phyloP scores from a whole-genome alignment of 2,888 invertebrate genomes.

The Campoplex capitator region DNA sequence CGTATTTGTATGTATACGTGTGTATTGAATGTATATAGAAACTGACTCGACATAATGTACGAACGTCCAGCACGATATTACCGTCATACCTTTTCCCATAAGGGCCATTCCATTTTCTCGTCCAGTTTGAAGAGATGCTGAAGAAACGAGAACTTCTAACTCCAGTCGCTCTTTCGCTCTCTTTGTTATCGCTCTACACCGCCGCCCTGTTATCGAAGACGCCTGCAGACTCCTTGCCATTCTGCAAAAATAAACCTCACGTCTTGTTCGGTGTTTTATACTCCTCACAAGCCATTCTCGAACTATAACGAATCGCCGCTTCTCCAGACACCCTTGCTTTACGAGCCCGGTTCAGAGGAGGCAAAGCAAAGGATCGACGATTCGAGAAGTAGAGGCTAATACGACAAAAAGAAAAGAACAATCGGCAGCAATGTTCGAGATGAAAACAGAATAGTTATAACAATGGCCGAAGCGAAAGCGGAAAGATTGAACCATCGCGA shows the following conservation, averaged over 20 bases:
- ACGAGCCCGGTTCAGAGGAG: neutral
- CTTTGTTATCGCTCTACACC: neutral
- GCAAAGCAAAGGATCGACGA: neutral
- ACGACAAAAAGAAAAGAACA: slow-evolving; percentile 23
- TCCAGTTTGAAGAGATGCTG: slow-evolving; percentile 61
- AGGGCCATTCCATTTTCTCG: slow-evolving; percentile 63
- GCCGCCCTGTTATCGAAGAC: slow-evolving; percentile 51
- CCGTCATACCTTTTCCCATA: slow-evolving; percentile 65
- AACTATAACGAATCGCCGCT: slow-evolving; percentile 44
- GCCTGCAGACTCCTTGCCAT: slow-evolving; percentile 23
- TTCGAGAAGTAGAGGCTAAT: neutral
- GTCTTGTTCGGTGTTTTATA: neutral
- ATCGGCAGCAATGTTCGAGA: neutral
- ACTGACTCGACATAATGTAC: slow-evolving; percentile 44
- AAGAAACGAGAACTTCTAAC: slow-evolving; percentile 47
- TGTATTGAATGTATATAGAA: slow-evolving; percentile 22
- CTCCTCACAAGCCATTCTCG: slow-evolving; percentile 12
- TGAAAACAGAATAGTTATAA: slow-evolving; percentile 15
- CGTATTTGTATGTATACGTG: slow-evolving; percentile 17
- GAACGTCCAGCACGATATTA: slow-evolving; percentile 64
- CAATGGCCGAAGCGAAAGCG: neutral
- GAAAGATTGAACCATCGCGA: slow-evolving; percentile 48
- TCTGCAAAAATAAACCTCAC: slow-evolving; percentile 43
- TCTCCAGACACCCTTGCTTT: slow-evolving; percentile 7
- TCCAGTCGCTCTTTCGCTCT: neutral